Conservation (phyloP, 2,888 invertebrate species). For the Parascotia fuliginaria region DNA sequence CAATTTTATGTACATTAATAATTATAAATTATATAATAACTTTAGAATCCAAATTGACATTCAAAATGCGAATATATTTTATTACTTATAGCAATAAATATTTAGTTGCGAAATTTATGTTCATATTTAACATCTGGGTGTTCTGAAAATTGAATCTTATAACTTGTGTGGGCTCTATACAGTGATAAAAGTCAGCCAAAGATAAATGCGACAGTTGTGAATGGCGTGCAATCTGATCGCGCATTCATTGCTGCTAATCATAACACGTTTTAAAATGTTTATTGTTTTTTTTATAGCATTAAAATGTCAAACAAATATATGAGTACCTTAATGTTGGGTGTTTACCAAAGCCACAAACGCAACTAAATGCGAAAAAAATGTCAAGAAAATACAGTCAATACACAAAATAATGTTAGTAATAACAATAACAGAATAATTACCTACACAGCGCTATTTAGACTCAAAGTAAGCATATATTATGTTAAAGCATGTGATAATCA, state of each 20-base stretch:
- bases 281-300: not conserved
- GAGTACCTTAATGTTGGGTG: no score
- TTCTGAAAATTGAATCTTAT: constrained; percentile 1
- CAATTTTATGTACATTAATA: no score
- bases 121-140: not conserved
- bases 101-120: not conserved
- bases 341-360: no score
- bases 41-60: not conserved
- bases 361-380: no score
- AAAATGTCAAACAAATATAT: not conserved
- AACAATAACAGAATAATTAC: no score
- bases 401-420: no score
- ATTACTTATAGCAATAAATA: not conserved
- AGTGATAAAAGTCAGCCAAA: constrained; percentile 1
- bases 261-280: not conserved
- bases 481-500: no score
- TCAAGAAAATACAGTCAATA: no score
- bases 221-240: not conserved
- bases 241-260: not conserved
- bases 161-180: not conserved
- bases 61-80: not conserved
- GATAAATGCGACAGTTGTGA: not conserved
- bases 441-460: no score
- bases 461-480: no score
- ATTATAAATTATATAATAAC: no score